Evolutionary conservation across 2,888 invertebrate genomes (phyloP), one percentile per base, ranked within the genome.

Genomic region (Ornithoptera alexandrae): DNA sequence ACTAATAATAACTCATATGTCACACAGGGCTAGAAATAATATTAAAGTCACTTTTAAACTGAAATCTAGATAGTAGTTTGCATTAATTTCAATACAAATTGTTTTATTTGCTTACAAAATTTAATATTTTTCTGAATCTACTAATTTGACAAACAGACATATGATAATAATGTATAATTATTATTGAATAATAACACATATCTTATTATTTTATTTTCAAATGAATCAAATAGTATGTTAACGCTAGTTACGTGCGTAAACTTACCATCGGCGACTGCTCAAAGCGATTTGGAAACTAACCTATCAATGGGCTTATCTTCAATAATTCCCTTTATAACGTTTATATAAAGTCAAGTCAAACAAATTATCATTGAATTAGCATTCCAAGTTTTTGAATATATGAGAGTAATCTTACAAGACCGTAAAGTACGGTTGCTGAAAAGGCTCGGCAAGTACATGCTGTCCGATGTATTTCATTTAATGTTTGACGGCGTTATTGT

Each of bases 381-480:
- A 4, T 60, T 77, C 7, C 78, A 86, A 70, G 75, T 72, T 1
- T 72, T 80, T 12, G 78, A 76, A 57, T 80, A 80, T 50, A 6
- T 83, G 0, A 77, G 75, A 67, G 71, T 69, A 5, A 76, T 81
- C 18, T 73, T 83, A 1, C 72, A 77, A 2, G 76, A 80, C 18
- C 78, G 79, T n/a, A 88, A 84, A 76, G 71, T 80, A n/a, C 80
- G 78, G 30, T 36, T 89, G 3, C 71, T 87, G 6, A 82, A 78
- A 57, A 84, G 79, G 72, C 75, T 88, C 5, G 80, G 79, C 62
- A 74, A 74, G 12, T 83, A 82, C 61, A 82, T 84, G 0, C 60
- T 89, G 6, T 79, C 85, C 2, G 84, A 87, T 69, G 71, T 86
- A 6, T 76, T 87, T 2, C 77, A 80, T 42, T 72, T 76, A 2